Evolutionary conservation across 2,797 vertebrate genomes (phyloP), one percentile per base, ranked within the genome.

Genomic region (Diglossa cyanea): DNA sequence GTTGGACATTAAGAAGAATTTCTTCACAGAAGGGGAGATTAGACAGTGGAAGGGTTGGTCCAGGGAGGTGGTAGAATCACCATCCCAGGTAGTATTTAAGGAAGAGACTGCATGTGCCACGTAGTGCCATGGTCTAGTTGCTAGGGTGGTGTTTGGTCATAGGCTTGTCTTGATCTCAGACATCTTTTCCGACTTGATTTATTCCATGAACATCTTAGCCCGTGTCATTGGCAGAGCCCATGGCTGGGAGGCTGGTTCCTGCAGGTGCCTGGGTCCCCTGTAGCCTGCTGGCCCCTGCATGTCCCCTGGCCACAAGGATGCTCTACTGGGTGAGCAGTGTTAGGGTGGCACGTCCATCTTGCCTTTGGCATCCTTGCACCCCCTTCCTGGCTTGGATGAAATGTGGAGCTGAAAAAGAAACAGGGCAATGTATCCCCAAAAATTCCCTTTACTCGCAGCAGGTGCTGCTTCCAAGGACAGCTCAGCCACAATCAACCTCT

Each of bases 11-110:
- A 55, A 24, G 30, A 48, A 63, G 17, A 68, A 44, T 68, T 75
- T 68, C 42, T 55, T 75, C 31, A 62, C 13, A 25, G 42, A n/a
- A 55, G 4, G 7, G 7, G 6, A 1, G 4, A 44, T 65, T 15
- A 30, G 37, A 39, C 6, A 28, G 3, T 30, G 17, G n/a, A 57
- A 58, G 33, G 35, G 9, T 35, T 0, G 0, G 24, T 11, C 19
- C 19, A 44, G 37, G 19, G 31, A 37, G 10, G 14, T 0, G 0
- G 7, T 33, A 17, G 23, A 62, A 5, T 50, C 16, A 37, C 26
- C 6, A 4, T 12, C 13, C 13, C 23, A 25, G 31, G 26, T 30
- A 19, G 5, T 17, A 3, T 42, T 68, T 24, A 55, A 82, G 48
- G 42, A 62, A 55, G 75, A 68, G 19, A 55, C 5, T 25, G n/a